These are phyloP conservation scores for Athrips mouffetella DNA, from an alignment of 2,888 invertebrate genomes.

Conservation along the genomic window DNA sequence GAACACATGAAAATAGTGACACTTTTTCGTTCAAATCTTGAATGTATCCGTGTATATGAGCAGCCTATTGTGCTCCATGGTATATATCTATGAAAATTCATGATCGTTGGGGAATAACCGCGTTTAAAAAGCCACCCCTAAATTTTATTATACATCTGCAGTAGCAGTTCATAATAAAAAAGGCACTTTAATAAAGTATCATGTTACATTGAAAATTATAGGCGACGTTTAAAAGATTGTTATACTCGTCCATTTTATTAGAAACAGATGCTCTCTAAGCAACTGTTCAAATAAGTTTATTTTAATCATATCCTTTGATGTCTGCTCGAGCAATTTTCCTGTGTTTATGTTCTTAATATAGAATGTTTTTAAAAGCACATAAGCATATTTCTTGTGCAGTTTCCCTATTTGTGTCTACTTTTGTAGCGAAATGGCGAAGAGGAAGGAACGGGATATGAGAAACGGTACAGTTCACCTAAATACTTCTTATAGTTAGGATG, in stretches of 20 bases:
- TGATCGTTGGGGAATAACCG: too few species aligned
- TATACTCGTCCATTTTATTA: conserved; percentile 59
- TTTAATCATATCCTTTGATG: conserved; percentile 66
- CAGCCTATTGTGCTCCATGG: too few species aligned
- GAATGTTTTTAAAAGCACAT: conserved; percentile 19
- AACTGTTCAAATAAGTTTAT: conserved; percentile 57
- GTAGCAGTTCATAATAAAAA: not conserved
- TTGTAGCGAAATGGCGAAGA: not conserved
- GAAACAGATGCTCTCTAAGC: conserved; percentile 55
- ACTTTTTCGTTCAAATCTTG: too few species aligned
- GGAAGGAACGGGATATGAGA: not conserved
- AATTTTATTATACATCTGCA: not conserved
- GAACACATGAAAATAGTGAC: too few species aligned
- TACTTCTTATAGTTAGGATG: too few species aligned
- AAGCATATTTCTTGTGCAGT: conserved; percentile 11
- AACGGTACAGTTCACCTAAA: not conserved
- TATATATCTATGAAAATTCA: too few species aligned
- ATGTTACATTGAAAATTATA: conserved; percentile 33
- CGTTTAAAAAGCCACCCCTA: too few species aligned
- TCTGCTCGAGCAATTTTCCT: conserved; percentile 54
- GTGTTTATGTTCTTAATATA: conserved; percentile 51
- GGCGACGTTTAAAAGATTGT: conserved; percentile 43
- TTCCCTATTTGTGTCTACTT: conserved; percentile 4
- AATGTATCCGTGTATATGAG: too few species aligned
- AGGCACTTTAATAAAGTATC: conserved; percentile 5